Evolutionary conservation across 2,113 vertebrate genomes (phyloP).

Genomic region (Eleginops maclovinus): DNA sequence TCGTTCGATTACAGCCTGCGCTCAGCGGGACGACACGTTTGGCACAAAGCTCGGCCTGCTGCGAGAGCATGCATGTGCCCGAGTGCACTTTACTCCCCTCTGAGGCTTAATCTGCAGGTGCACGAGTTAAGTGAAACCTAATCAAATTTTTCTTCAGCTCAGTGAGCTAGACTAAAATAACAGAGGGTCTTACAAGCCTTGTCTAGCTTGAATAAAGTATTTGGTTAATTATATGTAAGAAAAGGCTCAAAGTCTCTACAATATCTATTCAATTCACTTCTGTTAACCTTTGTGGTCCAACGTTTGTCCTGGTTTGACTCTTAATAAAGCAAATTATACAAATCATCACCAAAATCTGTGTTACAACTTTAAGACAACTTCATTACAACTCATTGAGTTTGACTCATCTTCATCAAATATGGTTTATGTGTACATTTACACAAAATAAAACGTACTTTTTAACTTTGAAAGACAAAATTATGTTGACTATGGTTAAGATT

Average conservation of each 20-base stretch:
- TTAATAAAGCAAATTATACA: no score
- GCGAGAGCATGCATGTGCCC: conserved; percentile 8
- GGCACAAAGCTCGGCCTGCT: conserved; percentile 33
- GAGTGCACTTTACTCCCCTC: conserved; percentile 15
- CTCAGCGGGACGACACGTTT: conserved; percentile 28
- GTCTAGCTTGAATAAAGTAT: neutral
- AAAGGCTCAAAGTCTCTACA: neutral
- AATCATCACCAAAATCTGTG: no score
- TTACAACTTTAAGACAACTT: no score
- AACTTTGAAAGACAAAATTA: no score
- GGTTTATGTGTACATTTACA: no score
- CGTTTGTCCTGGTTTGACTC: no score
- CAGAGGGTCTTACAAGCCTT: neutral
- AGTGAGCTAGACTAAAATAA: conserved; percentile 18
- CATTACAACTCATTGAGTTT: no score
- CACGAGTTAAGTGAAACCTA: conserved; percentile 36
- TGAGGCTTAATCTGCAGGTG: conserved; percentile 54
- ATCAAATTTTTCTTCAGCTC: conserved; percentile 15
- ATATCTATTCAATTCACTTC: no score
- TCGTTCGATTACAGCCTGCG: conserved; percentile 38
- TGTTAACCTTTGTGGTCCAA: no score
- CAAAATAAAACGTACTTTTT: no score
- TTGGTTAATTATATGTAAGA: neutral
- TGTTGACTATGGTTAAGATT: no score
- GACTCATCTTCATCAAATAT: no score